phyloP scores from a whole-genome alignment of 1,140 invertebrate species.

The Venustaconcha ellipsiformis region DNA sequence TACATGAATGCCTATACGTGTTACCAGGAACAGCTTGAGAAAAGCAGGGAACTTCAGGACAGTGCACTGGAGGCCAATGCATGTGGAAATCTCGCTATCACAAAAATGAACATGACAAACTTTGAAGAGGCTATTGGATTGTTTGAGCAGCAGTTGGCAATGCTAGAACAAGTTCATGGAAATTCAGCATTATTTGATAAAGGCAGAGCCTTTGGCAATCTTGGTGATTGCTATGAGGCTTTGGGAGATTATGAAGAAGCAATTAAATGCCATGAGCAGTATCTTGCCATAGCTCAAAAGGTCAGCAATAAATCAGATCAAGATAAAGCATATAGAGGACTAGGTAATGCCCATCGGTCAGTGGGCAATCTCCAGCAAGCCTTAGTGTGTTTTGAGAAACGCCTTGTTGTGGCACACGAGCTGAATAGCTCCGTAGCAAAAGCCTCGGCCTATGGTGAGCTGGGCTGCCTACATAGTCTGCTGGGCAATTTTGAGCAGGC shows the following conservation, averaged over 20 bases:
- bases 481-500: slow-evolving; percentile 93
- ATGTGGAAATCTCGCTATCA: slow-evolving; percentile 92
- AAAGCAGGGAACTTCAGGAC: slow-evolving; percentile 87
- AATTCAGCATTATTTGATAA: slow-evolving; percentile 71
- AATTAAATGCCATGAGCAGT: slow-evolving; percentile 91
- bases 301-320: slow-evolving; percentile 87
- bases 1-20: slow-evolving; percentile 92
- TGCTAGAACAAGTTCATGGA: slow-evolving; percentile 82
- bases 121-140: slow-evolving; percentile 96
- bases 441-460: slow-evolving; percentile 92
- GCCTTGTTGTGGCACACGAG: slow-evolving; percentile 92
- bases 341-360: slow-evolving; percentile 84
- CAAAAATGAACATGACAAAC: slow-evolving; percentile 92
- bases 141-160: slow-evolving; percentile 92
- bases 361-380: slow-evolving; percentile 90
- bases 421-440: slow-evolving; percentile 85
- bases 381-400: slow-evolving; percentile 92
- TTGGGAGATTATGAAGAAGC: slow-evolving; percentile 93
- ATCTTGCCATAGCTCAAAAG: slow-evolving; percentile 76
- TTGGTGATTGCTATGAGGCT: slow-evolving; percentile 96
- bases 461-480: slow-evolving; percentile 88
- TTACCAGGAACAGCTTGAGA: slow-evolving; percentile 94
- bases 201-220: slow-evolving; percentile 87
- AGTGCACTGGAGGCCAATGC: slow-evolving; percentile 91
- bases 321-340: slow-evolving; percentile 87